These are phyloP conservation scores for Ennomos erosarius DNA, from an alignment of 2,888 invertebrate species.

Conservation along the genomic window DNA sequence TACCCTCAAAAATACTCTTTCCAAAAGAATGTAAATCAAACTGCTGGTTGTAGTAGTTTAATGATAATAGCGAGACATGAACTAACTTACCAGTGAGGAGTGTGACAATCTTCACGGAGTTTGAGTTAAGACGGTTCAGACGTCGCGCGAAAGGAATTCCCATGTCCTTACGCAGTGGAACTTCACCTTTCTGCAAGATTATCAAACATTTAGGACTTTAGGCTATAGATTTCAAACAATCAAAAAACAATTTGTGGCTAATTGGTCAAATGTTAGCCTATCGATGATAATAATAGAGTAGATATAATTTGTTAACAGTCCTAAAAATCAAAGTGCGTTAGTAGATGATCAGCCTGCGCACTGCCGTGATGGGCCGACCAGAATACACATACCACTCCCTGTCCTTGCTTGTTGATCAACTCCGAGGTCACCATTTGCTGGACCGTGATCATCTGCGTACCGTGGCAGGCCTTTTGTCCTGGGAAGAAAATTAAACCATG, in stretches of 20 bases:
- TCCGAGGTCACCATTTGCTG: conserved; percentile 89
- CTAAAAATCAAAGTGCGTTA: too few species aligned
- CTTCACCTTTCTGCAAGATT: conserved; percentile 51
- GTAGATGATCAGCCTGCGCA: too few species aligned
- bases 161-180: conserved; percentile 54
- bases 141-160: conserved; percentile 89
- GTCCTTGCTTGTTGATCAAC: conserved; percentile 93
- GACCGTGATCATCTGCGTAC: conserved; percentile 65
- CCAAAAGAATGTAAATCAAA: too few species aligned
- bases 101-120: conserved; percentile 97
- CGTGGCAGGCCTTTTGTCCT: conserved; percentile 55
- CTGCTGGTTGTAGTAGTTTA: too few species aligned
- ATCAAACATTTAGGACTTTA: too few species aligned
- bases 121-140: conserved; percentile 95
- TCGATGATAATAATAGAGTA: too few species aligned
- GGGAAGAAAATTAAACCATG: neutral
- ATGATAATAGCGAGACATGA: conserved; percentile 1
- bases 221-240: too few species aligned
- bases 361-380: too few species aligned
- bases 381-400: conserved; percentile 88
- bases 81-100: conserved; percentile 87
- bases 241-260: too few species aligned
- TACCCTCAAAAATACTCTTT: too few species aligned
- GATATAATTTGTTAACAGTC: too few species aligned
- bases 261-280: too few species aligned